Evolutionary conservation across 2,888 invertebrate species (phyloP).

Genomic region (Coleophora flavipennella): DNA sequence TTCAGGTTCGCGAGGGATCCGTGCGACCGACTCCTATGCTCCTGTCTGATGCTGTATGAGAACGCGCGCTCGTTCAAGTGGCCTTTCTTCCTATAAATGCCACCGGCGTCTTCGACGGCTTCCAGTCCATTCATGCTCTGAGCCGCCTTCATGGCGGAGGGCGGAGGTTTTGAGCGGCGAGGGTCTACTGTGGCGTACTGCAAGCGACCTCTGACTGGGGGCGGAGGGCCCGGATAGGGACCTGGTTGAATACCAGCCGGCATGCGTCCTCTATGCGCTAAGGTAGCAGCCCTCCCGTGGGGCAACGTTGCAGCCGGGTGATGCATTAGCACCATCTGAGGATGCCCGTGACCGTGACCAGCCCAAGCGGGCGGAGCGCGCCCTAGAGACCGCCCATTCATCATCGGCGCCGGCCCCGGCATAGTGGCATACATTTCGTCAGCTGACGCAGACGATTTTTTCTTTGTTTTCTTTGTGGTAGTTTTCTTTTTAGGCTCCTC

Average conservation of each 20-base stretch:
- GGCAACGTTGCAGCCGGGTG: conserved; percentile 61
- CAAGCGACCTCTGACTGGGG: conserved; percentile 50
- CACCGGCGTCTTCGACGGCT: conserved; percentile 74
- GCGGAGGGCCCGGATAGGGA: conserved; percentile 52
- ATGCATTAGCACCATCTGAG: conserved; percentile 65
- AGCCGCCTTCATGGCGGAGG: conserved; percentile 76
- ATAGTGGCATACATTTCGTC: conserved; percentile 74
- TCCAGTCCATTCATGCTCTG: conserved; percentile 79
- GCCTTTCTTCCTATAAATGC: conserved; percentile 91
- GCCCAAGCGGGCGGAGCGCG: conserved; percentile 62
- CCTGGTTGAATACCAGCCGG: conserved; percentile 70
- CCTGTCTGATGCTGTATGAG: conserved; percentile 94
- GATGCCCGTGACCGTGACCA: conserved; percentile 29
- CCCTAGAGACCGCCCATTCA: conserved; percentile 58
- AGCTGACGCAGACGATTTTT: conserved; percentile 69
- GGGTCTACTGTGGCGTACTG: conserved; percentile 77
- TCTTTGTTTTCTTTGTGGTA: conserved; percentile 70
- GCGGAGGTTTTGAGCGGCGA: conserved; percentile 75
- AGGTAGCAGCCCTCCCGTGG: conserved; percentile 58
- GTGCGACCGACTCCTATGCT: conserved; percentile 93
- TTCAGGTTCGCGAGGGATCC: conserved; percentile 93
- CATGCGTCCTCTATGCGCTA: conserved; percentile 72
- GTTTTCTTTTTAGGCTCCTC: conserved; percentile 77
- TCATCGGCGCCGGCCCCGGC: conserved; percentile 61
- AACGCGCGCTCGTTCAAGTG: conserved; percentile 94